These are phyloP conservation scores for Ernsta delagoae DNA, from an alignment of 2,888 invertebrate species.

Conservation along the genomic window DNA sequence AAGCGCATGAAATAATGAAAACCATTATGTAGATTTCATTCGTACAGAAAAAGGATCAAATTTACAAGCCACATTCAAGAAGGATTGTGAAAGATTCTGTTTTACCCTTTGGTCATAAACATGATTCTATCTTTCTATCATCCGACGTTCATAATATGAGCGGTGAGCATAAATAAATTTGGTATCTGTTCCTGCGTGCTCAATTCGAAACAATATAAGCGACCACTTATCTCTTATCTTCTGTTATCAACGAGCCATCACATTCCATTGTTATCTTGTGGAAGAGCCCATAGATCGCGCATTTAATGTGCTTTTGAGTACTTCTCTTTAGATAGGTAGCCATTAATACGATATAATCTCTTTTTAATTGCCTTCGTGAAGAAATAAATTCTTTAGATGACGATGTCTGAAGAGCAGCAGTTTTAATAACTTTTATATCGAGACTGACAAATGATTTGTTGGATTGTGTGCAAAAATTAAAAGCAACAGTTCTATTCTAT, in stretches of 20 bases:
- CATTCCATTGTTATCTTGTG: constrained; percentile 73
- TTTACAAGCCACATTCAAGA: background rate
- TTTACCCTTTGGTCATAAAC: constrained; percentile 8
- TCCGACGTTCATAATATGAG: constrained; percentile 19
- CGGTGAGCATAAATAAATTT: constrained; percentile 24
- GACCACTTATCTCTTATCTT: constrained; percentile 70
- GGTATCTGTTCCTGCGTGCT: constrained; percentile 53
- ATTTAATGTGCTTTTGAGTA: constrained; percentile 70
- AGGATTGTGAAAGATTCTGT: background rate
- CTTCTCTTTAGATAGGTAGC: constrained; percentile 62
- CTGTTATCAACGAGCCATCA: constrained; percentile 64
- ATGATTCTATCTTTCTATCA: constrained; percentile 23
- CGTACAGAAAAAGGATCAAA: background rate
- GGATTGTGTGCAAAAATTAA: background rate
- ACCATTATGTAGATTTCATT: too few species aligned
- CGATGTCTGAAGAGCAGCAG: constrained; percentile 2
- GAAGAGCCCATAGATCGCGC: constrained; percentile 60
- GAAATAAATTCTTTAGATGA: constrained; percentile 18
- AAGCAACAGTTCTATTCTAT: background rate
- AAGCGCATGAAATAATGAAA: too few species aligned
- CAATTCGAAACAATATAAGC: constrained; percentile 70
- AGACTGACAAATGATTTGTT: constrained; percentile 18
- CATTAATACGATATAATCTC: constrained; percentile 64
- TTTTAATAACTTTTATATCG: constrained; percentile 2
- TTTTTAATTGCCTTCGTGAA: constrained; percentile 54